These are phyloP conservation scores for Erpornis zantholeuca DNA, from an alignment of 2,113 vertebrate genomes.

Conservation along the genomic window DNA sequence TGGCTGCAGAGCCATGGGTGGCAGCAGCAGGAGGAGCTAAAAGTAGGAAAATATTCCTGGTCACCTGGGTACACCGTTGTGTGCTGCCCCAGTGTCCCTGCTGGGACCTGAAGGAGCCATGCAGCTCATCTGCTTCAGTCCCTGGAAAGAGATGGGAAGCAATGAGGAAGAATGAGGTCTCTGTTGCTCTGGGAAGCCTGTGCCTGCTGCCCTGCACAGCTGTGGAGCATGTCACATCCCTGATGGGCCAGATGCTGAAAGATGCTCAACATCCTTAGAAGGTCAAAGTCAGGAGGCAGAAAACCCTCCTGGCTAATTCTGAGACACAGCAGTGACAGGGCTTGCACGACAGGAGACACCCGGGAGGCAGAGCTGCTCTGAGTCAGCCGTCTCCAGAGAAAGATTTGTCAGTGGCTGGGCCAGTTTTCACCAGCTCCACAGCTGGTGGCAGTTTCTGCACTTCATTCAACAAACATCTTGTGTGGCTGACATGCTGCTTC, in stretches of 20 bases:
- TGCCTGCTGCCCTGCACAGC: conserved; percentile 13
- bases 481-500: conserved; percentile 15
- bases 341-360: neutral
- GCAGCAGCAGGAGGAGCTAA: neutral
- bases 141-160: neutral
- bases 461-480: neutral
- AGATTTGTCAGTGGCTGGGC: neutral
- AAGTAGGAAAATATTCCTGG: neutral
- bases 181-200: neutral
- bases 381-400: neutral
- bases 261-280: conserved; percentile 43
- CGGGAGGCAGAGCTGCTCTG: conserved; percentile 15
- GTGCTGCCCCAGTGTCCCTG: neutral
- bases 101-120: neutral
- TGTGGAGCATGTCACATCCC: neutral
- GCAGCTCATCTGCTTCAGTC: neutral
- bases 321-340: neutral
- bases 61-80: neutral
- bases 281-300: conserved; percentile 31
- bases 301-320: neutral
- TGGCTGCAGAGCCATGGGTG: neutral
- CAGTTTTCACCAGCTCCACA: conserved; percentile 17
- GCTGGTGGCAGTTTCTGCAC: conserved; percentile 37
- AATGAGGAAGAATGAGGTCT: neutral
- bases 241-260: conserved; percentile 36